Base-by-base conservation (phyloP, 2,888 invertebrate species). In the Drosophila tripunctata region DNA sequence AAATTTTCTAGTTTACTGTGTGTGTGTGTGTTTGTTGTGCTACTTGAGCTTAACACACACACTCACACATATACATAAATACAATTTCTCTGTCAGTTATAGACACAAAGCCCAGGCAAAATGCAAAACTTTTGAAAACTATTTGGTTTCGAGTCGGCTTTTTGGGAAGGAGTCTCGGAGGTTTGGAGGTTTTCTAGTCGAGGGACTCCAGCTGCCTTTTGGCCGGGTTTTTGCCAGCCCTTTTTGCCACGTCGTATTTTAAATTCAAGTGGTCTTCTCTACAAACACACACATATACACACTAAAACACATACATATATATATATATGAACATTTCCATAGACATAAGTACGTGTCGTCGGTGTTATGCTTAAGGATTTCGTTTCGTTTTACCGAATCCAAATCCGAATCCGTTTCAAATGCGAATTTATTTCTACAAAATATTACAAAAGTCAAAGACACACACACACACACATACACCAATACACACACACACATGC, bases 361-460 rank as follows among this genome's bases (percentile, higher is more conserved):
- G 69, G 60, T 86, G 81, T 73, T 70, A 63, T 81, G 87, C 75
- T 73, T 78, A 74, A 89, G 90, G 89, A 89, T 89, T 90, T 90
- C 90, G 88, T 89, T 90, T 90, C 90, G 88, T 84, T 89, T 35
- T 41, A 36, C 41, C 50, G 57, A 57, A 50, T 86, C 71, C 62
- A 70, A 66, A 78, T 83, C 54, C 71, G 76, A 90, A 87, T 90
- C 89, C 89, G 86, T 89, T 89, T 89, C 89, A 90, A 89, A 89
- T 90, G 88, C 78, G 88, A 89, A 89, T 89, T 89, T 89, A 89
- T 89, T 87, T 85, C 81, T 75, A 85, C 85, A 89, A 89, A 87
- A 89, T 89, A 88, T 89, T 89, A 89, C 85, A 86, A 89, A 89
- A 89, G 89, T 89, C 90, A 88, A 88, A 89, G 88, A 87, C 87